Conservation (phyloP, 2,113 vertebrate species). For the Stictonetta naevosa region DNA sequence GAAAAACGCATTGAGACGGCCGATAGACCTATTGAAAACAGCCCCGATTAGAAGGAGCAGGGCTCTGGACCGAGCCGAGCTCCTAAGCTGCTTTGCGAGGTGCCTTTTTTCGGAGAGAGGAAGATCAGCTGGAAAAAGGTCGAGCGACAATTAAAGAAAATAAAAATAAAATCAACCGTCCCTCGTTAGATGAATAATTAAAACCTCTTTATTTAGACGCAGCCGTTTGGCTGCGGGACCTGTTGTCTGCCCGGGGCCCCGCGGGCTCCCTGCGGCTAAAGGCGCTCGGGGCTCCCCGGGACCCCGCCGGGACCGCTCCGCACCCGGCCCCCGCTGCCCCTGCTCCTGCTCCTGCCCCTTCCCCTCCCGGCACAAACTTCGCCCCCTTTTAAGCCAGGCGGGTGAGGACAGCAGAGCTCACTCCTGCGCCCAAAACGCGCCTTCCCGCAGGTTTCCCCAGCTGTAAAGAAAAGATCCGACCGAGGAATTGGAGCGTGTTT, state of each 20-base stretch:
- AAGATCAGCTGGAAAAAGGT: conserved; percentile 38
- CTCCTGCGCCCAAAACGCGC: neutral
- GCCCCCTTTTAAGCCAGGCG: neutral
- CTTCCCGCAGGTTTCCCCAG: neutral
- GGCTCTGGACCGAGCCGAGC: conserved; percentile 27
- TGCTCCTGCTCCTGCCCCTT: neutral
- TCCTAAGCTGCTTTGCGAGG: conserved; percentile 48
- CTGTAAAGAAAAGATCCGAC: neutral
- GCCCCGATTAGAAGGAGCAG: conserved; percentile 13
- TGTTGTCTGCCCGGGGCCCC: neutral
- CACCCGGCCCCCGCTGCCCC: neutral
- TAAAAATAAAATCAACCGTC: neutral
- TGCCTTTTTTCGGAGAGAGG: conserved; percentile 37
- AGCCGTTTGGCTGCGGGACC: neutral
- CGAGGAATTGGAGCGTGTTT: conserved; percentile 54
- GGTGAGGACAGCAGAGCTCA: neutral
- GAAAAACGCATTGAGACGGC: conserved; percentile 32
- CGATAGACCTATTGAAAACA: conserved; percentile 36
- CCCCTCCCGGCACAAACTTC: neutral
- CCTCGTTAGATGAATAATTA: conserved; percentile 4
- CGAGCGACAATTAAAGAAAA: neutral
- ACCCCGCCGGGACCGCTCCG: neutral
- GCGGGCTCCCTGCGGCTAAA: neutral
- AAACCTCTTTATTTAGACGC: neutral
- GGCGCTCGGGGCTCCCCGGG: neutral